Conservation (phyloP, 92 coral and sea anemone species). For the Virgularia gustaviana region DNA sequence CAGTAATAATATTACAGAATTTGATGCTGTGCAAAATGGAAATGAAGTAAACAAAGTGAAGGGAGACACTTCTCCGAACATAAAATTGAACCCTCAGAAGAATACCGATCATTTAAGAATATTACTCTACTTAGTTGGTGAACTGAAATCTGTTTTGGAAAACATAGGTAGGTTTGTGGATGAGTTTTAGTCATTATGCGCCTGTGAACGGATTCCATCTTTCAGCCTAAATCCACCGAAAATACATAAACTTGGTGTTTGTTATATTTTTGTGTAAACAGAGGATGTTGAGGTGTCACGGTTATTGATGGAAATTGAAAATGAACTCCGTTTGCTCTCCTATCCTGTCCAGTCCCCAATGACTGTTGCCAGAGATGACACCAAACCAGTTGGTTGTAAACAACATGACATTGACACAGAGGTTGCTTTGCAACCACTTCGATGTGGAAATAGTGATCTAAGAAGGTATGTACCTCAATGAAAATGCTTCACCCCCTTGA, state of each 20-base stretch:
- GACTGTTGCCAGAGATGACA: no score
- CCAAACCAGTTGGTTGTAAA: slow-evolving; percentile 21
- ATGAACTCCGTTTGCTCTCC: slow-evolving; percentile 59
- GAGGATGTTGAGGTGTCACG: slow-evolving; percentile 88
- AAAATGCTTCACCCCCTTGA: neutral
- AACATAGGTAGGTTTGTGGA: slow-evolving; percentile 71
- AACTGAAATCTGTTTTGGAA: slow-evolving; percentile 75
- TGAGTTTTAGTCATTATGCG: neutral
- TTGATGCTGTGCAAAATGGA: no score
- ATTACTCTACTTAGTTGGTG: slow-evolving; percentile 73
- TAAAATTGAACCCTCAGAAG: slow-evolving; percentile 48
- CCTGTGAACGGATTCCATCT: neutral
- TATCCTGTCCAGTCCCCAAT: slow-evolving; percentile 52
- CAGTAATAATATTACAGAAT: no score
- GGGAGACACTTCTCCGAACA: neutral
- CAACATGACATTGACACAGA: slow-evolving; percentile 50
- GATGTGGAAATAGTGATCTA: slow-evolving; percentile 69
- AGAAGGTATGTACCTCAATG: slow-evolving; percentile 54
- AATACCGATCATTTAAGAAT: slow-evolving; percentile 64
- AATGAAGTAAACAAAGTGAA: neutral
- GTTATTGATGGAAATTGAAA: slow-evolving; percentile 80
- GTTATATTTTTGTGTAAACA: slow-evolving; percentile 2
- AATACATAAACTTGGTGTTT: neutral
- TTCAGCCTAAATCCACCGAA: neutral
- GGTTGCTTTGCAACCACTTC: slow-evolving; percentile 59